Base-by-base conservation (phyloP, 2,888 invertebrate species). In the Cancer borealis region DNA sequence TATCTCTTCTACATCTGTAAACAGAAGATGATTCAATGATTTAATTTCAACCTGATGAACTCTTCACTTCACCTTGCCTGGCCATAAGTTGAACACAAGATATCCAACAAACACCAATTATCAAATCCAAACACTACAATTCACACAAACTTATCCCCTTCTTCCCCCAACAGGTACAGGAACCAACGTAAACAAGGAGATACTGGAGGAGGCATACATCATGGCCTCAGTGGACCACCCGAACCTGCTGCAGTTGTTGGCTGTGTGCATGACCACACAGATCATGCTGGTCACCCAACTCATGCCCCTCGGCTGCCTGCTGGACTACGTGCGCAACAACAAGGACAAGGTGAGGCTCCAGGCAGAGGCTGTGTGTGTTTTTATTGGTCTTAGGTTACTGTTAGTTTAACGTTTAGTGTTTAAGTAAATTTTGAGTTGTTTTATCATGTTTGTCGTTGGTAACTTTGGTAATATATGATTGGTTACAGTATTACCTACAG, bases 141-240 rank as follows among this genome's bases (percentile, higher is more conserved):
- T 10, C 12, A 39, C 14, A 14, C 14, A 84, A 14, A 84, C 39
- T 84, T 12, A 84, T 21, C 30, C 84, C 30, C 30, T 14, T n/a
- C 14, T 47, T 87, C 46, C 30, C 21, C 49, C 39, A 30, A 0
- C 95, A 95, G 96, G 95, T 0, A 97, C 97, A 3, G 97, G 97
- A 46, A 98, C 98, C 96, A 97, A 97, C 94, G 98, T 98, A 0
- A 99, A 98, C 96, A 99, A 99, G 96, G 99, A 99, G 96, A 98
- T 99, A 96, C 97, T 99, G 87, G 99, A 99, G 96, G 99, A 99
- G 97, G 99, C 99, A 0, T 99, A 99, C 96, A 99, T 99, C 95
- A 99, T 99, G 99, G 99, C 99, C 0, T 98, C 98, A 92, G 99
- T 99, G 2, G 99, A 99, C 96, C 99, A 99, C 97, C 98, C 98